phyloP scores from a whole-genome alignment of 2,888 invertebrate genomes.

The Pollenia labialis region DNA sequence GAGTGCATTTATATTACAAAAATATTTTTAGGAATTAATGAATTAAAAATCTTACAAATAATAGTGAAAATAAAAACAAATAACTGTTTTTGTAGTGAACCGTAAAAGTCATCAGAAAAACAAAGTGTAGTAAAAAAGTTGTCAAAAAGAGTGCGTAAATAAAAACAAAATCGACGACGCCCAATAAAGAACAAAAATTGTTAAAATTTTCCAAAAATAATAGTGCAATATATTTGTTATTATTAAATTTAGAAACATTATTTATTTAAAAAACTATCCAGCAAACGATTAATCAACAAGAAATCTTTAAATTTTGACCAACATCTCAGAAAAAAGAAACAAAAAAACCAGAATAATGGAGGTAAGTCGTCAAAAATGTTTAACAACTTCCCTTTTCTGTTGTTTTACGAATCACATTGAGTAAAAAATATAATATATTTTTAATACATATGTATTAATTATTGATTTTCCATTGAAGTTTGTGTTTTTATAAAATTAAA shows the following conservation, averaged over 20 bases:
- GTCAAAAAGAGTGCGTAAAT: conserved; percentile 25
- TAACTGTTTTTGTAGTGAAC: conserved; percentile 1
- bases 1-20: conserved; percentile 42
- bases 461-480: conserved; percentile 38
- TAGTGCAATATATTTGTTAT: conserved; percentile 53
- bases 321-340: neutral
- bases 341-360: conserved; percentile 48
- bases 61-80: conserved; percentile 18
- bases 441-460: neutral
- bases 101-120: neutral
- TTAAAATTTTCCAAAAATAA: conserved; percentile 6
- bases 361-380: conserved; percentile 42
- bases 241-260: conserved; percentile 1
- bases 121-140: conserved; percentile 28
- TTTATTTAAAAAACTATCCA: neutral
- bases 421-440: neutral
- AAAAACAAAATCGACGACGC: conserved; percentile 63
- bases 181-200: conserved; percentile 49
- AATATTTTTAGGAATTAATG: conserved; percentile 34
- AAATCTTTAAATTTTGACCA: neutral
- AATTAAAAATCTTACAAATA: conserved; percentile 38
- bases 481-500: conserved; percentile 13
- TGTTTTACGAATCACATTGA: neutral
- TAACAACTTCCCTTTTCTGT: neutral
- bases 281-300: neutral